Conservation (phyloP, 53 echinoderm and acorn worm genomes). For the Stichopus horrens region DNA sequence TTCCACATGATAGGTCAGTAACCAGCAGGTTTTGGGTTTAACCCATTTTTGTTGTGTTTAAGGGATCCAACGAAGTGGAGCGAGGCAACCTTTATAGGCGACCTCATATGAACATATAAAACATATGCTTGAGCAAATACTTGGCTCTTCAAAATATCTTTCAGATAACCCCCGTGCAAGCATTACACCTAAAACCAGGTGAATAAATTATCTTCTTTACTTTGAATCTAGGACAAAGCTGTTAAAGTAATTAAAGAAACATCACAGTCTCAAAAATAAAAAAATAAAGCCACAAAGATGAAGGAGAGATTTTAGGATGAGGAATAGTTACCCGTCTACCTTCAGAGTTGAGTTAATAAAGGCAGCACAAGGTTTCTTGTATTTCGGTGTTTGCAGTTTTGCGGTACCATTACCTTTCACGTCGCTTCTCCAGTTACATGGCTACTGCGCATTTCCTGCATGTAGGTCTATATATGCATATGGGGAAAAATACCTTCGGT, state of each 20-base stretch:
- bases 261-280: not conserved
- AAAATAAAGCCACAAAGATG: not conserved
- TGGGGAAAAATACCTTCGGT: no score
- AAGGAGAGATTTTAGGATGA: not conserved
- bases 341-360: no score
- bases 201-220: conserved; percentile 11
- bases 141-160: not conserved
- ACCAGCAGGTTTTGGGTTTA: not conserved
- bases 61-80: not conserved
- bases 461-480: no score
- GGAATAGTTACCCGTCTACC: no score
- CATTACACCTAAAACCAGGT: not conserved
- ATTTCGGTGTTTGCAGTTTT: no score
- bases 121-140: not conserved
- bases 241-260: conserved; percentile 2
- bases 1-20: not conserved
- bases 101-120: not conserved
- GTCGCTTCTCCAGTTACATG: no score
- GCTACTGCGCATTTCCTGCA: no score
- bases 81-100: not conserved
- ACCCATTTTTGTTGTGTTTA: not conserved
- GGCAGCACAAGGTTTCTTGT: no score
- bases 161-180: not conserved
- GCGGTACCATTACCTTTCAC: no score
- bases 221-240: conserved; percentile 2